A percentile compares a stretch with the other conserved stretches of the same genome.
Conservation (phyloP, 2,888 invertebrate species). For the Taenaris catops region DNA sequence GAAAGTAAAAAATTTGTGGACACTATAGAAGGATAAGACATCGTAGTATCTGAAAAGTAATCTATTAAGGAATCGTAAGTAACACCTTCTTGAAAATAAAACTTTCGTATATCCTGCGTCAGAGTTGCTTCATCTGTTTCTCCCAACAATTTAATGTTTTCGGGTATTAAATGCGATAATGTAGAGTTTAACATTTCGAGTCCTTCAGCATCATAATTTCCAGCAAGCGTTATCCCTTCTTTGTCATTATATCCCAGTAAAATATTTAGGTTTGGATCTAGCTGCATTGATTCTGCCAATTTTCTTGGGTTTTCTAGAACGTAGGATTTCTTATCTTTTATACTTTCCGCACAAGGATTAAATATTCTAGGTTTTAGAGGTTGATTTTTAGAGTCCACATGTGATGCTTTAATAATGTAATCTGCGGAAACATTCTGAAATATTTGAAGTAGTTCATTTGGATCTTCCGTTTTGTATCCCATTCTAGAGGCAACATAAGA, state of each 20-base stretch:
- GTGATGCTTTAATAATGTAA: constrained; percentile 31
- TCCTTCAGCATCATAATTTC: constrained; percentile 26
- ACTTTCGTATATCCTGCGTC: constrained; percentile 23
- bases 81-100: constrained; percentile 32
- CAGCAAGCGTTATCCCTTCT: constrained; percentile 37
- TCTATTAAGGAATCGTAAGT: constrained; percentile 28
- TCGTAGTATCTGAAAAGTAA: constrained; percentile 36
- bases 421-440: constrained; percentile 30
- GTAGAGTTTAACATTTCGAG: constrained; percentile 21
- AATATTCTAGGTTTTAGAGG: constrained; percentile 28
- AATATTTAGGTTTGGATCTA: constrained; percentile 21
- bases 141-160: constrained; percentile 27
- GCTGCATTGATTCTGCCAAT: constrained; percentile 23
- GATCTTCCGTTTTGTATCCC: constrained; percentile 31
- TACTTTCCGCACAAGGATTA: constrained; percentile 32
- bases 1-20: constrained; percentile 24
- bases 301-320: constrained; percentile 28
- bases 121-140: constrained; percentile 25
- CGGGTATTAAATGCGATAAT: constrained; percentile 29
- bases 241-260: constrained; percentile 39
- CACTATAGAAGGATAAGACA: constrained; percentile 27
- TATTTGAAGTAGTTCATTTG: constrained; percentile 32
- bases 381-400: constrained; percentile 26
- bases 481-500: constrained; percentile 26
- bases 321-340: constrained; percentile 22